Conservation (phyloP, 53 echinoderm and acorn worm species). For the Astropecten irregularis region DNA sequence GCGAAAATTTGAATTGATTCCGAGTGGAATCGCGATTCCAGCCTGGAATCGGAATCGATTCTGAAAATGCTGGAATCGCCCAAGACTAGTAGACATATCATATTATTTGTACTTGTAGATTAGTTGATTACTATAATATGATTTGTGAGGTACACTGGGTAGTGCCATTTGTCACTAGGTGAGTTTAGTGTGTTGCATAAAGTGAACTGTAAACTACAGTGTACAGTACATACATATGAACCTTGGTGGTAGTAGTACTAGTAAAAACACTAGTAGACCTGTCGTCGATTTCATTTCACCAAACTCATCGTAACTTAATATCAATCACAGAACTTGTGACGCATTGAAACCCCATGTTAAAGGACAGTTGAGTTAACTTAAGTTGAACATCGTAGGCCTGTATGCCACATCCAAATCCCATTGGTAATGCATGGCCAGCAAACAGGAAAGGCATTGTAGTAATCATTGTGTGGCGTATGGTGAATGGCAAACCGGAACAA, state of each 20-base stretch:
- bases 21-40: too few relatives aligned
- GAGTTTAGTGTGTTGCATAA: too few relatives aligned
- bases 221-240: too few relatives aligned
- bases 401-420: not conserved
- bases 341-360: not conserved
- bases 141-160: too few relatives aligned
- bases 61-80: not conserved
- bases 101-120: not conserved
- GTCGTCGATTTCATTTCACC: not conserved
- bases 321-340: not conserved
- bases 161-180: too few relatives aligned
- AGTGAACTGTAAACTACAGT: too few relatives aligned
- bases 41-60: not conserved
- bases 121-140: not conserved
- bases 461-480: not conserved
- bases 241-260: too few relatives aligned
- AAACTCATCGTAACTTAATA: too few relatives aligned
- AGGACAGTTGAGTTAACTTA: not conserved
- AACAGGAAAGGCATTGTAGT: slow-evolving; percentile 11
- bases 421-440: not conserved
- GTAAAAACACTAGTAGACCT: too few relatives aligned
- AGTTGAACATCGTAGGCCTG: not conserved
- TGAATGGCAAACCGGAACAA: not conserved
- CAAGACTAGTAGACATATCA: not conserved
- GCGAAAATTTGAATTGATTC: too few relatives aligned